These are phyloP conservation scores for Caenorhabditis sp. DNA, from an alignment of 2,888 invertebrate species.

Conservation along the genomic window DNA sequence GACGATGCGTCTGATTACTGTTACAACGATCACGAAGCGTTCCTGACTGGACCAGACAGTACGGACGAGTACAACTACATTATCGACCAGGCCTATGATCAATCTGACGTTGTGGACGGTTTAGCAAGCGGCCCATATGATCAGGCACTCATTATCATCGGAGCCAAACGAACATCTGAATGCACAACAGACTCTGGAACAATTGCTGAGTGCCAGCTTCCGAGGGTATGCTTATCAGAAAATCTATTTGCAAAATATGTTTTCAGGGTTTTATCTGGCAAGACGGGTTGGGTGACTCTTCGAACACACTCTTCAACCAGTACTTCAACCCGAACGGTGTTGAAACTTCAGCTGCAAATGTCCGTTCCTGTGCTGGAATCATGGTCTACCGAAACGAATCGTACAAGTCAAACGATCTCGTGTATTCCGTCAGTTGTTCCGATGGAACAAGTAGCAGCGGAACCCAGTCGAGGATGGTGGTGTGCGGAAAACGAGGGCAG, in stretches of 20 bases:
- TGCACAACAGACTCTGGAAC: conserved; percentile 19
- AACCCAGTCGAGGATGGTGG: conserved; percentile 14
- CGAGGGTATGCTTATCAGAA: neutral
- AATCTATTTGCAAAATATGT: neutral
- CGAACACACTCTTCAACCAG: conserved; percentile 14
- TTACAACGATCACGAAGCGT: conserved; percentile 21
- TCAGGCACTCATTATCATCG: conserved; percentile 24
- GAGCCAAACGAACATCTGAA: conserved; percentile 26
- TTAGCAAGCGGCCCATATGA: neutral
- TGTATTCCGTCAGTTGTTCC: conserved; percentile 7
- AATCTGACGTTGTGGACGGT: conserved; percentile 4
- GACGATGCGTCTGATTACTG: conserved; percentile 33
- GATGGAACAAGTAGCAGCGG: conserved; percentile 14
- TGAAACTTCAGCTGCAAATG: neutral
- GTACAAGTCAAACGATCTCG: neutral
- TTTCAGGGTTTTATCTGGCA: conserved; percentile 11
- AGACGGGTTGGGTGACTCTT: conserved; percentile 9
- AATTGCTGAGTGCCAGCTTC: conserved; percentile 12
- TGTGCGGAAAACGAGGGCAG: conserved; percentile 17
- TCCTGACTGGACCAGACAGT: conserved; percentile 45
- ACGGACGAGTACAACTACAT: conserved; percentile 23
- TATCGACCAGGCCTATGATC: conserved; percentile 15
- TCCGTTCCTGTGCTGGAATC: conserved; percentile 5
- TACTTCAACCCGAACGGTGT: conserved; percentile 13
- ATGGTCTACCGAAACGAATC: neutral